phyloP scores from a whole-genome alignment of 2,113 vertebrate species.

The Chrysemys picta region DNA sequence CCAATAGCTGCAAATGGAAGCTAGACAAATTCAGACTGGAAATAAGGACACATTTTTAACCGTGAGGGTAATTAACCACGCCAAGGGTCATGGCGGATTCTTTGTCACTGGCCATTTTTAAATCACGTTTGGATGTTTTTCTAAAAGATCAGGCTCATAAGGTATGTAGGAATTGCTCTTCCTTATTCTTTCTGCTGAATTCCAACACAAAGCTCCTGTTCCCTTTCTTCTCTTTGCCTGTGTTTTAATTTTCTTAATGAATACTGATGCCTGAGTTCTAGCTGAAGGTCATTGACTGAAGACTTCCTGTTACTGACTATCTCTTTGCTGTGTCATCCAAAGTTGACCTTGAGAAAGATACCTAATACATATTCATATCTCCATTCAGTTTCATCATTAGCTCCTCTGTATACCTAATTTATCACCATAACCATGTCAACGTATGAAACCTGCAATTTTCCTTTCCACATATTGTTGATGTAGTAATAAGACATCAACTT shows the following conservation, averaged over 20 bases:
- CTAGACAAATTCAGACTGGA: not conserved
- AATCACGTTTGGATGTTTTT: not conserved
- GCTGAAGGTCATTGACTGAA: constrained; percentile 17
- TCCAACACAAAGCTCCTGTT: not conserved
- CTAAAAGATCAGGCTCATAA: not conserved
- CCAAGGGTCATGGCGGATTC: not conserved
- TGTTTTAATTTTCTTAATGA: not conserved
- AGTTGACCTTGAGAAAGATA: constrained; percentile 59
- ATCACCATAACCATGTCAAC: constrained; percentile 60
- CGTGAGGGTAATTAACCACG: not conserved
- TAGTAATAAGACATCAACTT: not conserved
- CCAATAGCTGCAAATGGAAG: not conserved
- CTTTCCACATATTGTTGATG: constrained; percentile 24
- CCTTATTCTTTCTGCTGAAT: not conserved
- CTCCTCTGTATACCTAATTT: constrained; percentile 63
- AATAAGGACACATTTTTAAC: not conserved
- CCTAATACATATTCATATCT: constrained; percentile 67
- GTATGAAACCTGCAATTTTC: constrained; percentile 50
- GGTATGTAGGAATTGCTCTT: not conserved
- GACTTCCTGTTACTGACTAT: not conserved
- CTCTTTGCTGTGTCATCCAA: constrained; percentile 38
- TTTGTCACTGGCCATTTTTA: not conserved
- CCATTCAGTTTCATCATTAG: constrained; percentile 67
- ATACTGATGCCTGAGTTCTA: not conserved
- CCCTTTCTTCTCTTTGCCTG: not conserved